A percentile compares a stretch with the other conserved stretches of the same genome.
Conservation (phyloP, 2,113 vertebrate genomes). For the Microcebus lehilahytsara region DNA sequence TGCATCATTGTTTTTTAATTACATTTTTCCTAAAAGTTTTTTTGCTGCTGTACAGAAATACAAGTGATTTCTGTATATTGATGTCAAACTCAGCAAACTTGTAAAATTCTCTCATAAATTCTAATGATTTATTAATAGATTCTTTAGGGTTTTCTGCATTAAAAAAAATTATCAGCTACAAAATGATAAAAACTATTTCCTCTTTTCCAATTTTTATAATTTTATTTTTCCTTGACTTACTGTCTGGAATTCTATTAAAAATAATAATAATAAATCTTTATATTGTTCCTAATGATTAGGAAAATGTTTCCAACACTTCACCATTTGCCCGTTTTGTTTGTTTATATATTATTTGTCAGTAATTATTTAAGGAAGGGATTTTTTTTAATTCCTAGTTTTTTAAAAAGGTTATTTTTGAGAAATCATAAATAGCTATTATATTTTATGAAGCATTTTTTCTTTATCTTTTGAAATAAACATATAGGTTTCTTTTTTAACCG, state of each 20-base stretch:
- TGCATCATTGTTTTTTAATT: background rate
- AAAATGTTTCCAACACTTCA: background rate
- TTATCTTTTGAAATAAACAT: background rate
- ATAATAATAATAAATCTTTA: background rate
- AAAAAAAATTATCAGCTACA: background rate
- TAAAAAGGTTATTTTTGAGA: background rate
- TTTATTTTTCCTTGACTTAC: too few relatives aligned
- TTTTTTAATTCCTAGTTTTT: background rate
- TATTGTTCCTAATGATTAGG: background rate
- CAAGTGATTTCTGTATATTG: background rate
- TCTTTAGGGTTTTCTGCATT: background rate
- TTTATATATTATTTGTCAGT: background rate
- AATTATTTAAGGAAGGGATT: background rate
- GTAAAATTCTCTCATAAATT: background rate
- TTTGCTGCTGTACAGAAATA: background rate
- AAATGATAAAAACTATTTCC: too few relatives aligned
- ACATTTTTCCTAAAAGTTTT: background rate
- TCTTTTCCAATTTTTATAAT: background rate
- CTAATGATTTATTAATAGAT: background rate
- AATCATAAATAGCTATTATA: background rate
- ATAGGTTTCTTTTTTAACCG: background rate
- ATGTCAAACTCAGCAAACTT: background rate
- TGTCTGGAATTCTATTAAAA: background rate
- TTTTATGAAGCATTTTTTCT: background rate
- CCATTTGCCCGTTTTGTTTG: background rate